Evolutionary conservation across 2,113 vertebrate species (phyloP), one percentile per base, ranked within the genome.

Genomic region (Sterna hirundo): DNA sequence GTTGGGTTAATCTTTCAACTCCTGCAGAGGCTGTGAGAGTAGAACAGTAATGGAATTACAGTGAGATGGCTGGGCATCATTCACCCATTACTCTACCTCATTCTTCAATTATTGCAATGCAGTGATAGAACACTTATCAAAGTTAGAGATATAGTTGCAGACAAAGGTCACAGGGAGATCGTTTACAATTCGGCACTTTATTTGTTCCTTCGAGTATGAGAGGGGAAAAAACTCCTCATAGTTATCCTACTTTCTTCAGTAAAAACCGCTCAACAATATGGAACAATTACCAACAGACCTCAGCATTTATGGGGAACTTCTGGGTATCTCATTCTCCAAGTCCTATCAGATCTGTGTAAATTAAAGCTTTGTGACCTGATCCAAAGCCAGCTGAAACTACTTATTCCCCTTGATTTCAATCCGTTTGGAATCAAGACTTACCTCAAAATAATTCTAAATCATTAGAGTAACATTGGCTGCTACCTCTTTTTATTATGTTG

Each of bases 1-100:
- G n/a, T 77, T 83, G 60, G 51, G 68, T 95, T 93, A 92, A 86
- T 92, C 64, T 88, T 95, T 86, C 49, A 92, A 58, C 64, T 77
- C 54, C 80, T 70, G 34, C 46, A 65, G 46, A 69, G 57, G 65
- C 65, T 5, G 1, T 0, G 1, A 83, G 60, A 64, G n/a, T 34
- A 55, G 40, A 22, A 88, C 22, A 64, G 11, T 78, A 55, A 70
- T 68, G 55, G 72, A 86, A 71, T 49, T 88, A 32, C 68, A 27
- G 15, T 60, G 54, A 81, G 44, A 44, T 60, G 34, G 42, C 29
- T 91, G 58, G 66, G 62, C 47, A 62, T 57, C 47, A 44, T 66
- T 83, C 52, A 44, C 16, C 22, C 34, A 47, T 47, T 44, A 49
- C 16, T 77, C 3, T 66, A 82, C 47, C 60, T 88, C 23, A 77